A percentile compares a stretch with the other conserved stretches of the same genome.
Conservation (phyloP, 2,888 invertebrate genomes). For the Caenorhabditis sinica region DNA sequence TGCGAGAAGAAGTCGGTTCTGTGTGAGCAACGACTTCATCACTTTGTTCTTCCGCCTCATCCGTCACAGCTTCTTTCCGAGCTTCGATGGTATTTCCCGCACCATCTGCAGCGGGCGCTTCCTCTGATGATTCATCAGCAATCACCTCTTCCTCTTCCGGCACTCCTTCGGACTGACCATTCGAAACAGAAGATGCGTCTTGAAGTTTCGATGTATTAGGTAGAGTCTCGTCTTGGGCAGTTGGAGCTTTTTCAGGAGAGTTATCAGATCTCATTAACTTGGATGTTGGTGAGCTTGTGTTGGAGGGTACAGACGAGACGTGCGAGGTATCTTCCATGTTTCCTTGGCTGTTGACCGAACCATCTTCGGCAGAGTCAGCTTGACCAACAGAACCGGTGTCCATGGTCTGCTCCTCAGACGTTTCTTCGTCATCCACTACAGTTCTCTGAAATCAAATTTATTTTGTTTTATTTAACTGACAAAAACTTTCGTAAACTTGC, state of each 20-base stretch:
- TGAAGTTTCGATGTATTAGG: too few species aligned
- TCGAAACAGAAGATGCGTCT: not conserved
- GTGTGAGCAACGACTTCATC: too few species aligned
- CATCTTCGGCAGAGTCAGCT: not conserved
- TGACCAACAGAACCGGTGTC: not conserved
- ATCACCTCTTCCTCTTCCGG: conserved; percentile 1
- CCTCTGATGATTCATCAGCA: conserved; percentile 11
- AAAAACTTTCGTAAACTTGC: not conserved
- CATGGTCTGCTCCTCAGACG: not conserved
- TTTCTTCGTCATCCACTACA: conserved; percentile 8
- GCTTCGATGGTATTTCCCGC: not conserved
- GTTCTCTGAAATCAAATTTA: conserved; percentile 4
- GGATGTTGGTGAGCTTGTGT: too few species aligned
- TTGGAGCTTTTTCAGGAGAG: too few species aligned
- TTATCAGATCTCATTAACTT: too few species aligned
- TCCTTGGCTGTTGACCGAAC: not conserved
- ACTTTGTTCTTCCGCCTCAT: not conserved
- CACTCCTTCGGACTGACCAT: not conserved
- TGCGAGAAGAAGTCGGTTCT: conserved; percentile 7
- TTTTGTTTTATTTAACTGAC: too few species aligned
- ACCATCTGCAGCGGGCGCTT: conserved; percentile 18
- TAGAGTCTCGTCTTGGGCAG: too few species aligned
- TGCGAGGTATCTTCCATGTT: not conserved
- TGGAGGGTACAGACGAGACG: too few species aligned
- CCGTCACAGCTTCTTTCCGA: conserved; percentile 14